Evolutionary conservation across 2,113 vertebrate genomes (phyloP), one percentile per base, ranked within the genome.

Genomic region (Corythornis vintsioides): DNA sequence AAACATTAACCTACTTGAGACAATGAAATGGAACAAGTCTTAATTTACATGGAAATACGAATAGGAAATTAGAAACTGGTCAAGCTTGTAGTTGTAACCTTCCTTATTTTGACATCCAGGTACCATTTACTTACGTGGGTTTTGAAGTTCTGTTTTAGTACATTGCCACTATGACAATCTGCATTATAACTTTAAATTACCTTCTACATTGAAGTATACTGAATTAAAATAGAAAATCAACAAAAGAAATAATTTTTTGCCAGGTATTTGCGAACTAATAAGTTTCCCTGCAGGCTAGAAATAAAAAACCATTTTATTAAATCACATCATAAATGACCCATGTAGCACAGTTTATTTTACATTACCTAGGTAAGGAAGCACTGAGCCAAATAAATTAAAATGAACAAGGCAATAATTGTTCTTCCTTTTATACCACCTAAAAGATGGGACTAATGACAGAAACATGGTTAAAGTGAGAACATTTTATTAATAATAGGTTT

Each of bases 251-350:
- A 6, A 10, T 78, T 93, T 93, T 74, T 61, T 40, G 15, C 55
- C 74, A 93, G 67, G 53, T 95, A 61, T 48, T 90, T 90, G 65
- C 69, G 95, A 96, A 93, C 52, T 89, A 92, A 94, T 89, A 72
- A n/a, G 73, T 87, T 89, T 89, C 89, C 89, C 85, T 92, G 55
- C 21, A 83, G 91, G 76, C 71, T 94, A 65, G 80, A 96, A 96
- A 97, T 96, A 96, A 94, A 97, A 94, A 94, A 88, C 17, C 42
- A 82, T 93, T 86, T 96, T 97, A 96, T 94, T 97, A 95, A 97
- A 97, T 97, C 95, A 96, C 92, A 94, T 93, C 86, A 93, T 95
- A 97, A 96, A 97, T 97, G 96, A 97, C 85, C 94, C 97, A 92
- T 96, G 92, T 92, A 94, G 78, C 89, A 89, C 75, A 95, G 95